Evolutionary conservation across 2,888 invertebrate genomes (phyloP), one percentile per base, ranked within the genome.

Genomic region (Pinctada fucata): DNA sequence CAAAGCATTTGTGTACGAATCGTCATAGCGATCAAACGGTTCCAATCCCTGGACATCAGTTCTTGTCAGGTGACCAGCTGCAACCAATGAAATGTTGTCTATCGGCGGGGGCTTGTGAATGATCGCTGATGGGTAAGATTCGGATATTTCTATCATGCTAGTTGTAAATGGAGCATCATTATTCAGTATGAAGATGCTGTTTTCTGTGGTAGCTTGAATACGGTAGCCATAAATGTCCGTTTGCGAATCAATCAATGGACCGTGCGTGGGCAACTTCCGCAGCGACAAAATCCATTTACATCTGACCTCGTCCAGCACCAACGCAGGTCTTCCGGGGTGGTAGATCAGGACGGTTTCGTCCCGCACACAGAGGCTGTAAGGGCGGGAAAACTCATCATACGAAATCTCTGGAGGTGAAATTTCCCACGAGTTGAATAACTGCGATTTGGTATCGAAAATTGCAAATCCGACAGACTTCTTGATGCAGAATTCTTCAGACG

Each of bases 401-500:
- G 86, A 85, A 45, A 91, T 86, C 5, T 90, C 90, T 10, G 90
- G 90, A 1, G 91, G 87, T 3, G 87, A 84, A 49, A 90, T 85
- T 63, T 90, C 90, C 85, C 87, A 87, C 5, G 90, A 85, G 74
- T 86, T 88, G 79, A 91, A 91, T 3, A 88, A 86, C 80, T 89
- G 90, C 49, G 87, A 88, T 81, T 88, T 89, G 13, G 89, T 87
- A 84, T 91, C 90, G 86, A 91, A 91, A 82, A 89, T 86, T 3
- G 88, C 88, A 87, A 91, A 91, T 4, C 90, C 88, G 4, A 90
- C 88, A 13, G 90, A 90, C 76, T 91, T 91, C 76, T 91, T 90
- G 51, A 91, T 90, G 76, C 90, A 90, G 80, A 91, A 91, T 78
- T 91, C 91, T 77, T 91, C 91, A 8, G 90, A 90, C 6, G 90